Conservation (phyloP, 2,888 invertebrate species). For the Netelia inedita region DNA sequence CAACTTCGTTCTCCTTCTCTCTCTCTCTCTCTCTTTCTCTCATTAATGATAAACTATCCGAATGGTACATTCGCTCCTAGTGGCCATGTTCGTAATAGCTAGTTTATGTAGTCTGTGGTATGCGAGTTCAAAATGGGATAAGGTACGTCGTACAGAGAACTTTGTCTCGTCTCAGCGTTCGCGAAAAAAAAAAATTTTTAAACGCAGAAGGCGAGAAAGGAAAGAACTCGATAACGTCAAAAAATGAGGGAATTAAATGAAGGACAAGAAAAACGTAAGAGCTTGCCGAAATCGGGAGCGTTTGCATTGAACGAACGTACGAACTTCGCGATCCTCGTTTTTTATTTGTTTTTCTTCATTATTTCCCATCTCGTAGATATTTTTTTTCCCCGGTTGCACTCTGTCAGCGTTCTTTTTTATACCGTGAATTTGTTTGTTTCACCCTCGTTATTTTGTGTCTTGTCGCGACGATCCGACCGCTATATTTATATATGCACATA, state of each 20-base stretch:
- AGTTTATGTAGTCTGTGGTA: conserved; percentile 78
- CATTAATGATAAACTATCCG: conserved; percentile 83
- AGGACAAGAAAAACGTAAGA: conserved; percentile 63
- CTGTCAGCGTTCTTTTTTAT: neutral
- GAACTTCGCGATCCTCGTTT: conserved; percentile 73
- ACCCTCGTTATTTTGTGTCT: neutral
- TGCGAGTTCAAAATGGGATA: conserved; percentile 81
- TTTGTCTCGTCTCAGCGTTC: conserved; percentile 75
- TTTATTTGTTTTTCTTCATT: conserved; percentile 1
- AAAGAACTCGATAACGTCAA: conserved; percentile 9
- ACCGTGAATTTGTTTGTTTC: neutral
- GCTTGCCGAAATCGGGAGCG: conserved; percentile 76
- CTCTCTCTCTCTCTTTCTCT: conserved; percentile 47
- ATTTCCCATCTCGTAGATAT: neutral
- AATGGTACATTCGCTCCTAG: conserved; percentile 82
- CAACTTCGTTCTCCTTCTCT: conserved; percentile 53
- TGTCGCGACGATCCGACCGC: conserved; percentile 19
- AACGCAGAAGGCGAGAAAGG: neutral
- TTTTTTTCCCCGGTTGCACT: neutral
- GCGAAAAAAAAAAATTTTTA: conserved; percentile 55
- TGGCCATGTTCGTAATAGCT: conserved; percentile 81
- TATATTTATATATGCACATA: conserved; percentile 7
- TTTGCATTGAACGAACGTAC: conserved; percentile 77
- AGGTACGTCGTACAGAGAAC: conserved; percentile 82
- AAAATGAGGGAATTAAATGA: conserved; percentile 21